Conservation (phyloP, 1,140 invertebrate genomes). For the Gonioctena quinquepunctata region DNA sequence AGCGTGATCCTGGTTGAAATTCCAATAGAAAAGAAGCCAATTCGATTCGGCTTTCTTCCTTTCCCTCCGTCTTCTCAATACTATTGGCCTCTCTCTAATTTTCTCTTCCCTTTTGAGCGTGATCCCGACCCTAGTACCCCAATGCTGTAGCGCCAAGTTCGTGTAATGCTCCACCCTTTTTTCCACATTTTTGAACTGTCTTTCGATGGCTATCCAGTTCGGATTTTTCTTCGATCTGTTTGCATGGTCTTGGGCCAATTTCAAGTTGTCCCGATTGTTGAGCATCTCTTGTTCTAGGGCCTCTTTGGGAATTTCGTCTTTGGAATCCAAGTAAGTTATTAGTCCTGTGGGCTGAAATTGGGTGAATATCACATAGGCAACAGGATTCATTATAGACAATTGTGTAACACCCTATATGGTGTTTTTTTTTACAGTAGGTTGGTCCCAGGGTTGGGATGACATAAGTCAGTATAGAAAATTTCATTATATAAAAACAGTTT, state of each 20-base stretch:
- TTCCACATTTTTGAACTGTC: conserved; percentile 76
- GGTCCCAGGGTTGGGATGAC: too few species aligned
- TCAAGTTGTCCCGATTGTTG: conserved; percentile 90
- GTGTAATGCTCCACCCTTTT: conserved; percentile 75
- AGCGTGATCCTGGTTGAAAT: conserved; percentile 93
- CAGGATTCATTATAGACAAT: too few species aligned
- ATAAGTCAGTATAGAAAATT: too few species aligned
- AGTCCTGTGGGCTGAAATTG: conserved; percentile 80
- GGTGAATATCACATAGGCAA: too few species aligned
- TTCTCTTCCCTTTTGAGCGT: conserved; percentile 68
- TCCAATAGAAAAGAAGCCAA: conserved; percentile 93
- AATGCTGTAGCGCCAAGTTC: conserved; percentile 84
- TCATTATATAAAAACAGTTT: too few species aligned
- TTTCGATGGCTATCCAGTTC: conserved; percentile 72
- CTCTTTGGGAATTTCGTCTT: conserved; percentile 79
- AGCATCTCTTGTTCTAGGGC: conserved; percentile 69
- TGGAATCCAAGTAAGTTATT: conserved; percentile 86
- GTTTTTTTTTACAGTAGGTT: too few species aligned
- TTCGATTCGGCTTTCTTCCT: conserved; percentile 91
- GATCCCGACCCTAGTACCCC: conserved; percentile 78
- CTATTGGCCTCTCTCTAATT: conserved; percentile 77
- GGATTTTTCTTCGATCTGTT: conserved; percentile 66
- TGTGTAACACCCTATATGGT: too few species aligned
- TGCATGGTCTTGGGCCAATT: conserved; percentile 86
- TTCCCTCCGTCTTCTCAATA: conserved; percentile 87